Base-by-base conservation (phyloP, 2,888 invertebrate genomes). In the Dasypogon diadema region DNA sequence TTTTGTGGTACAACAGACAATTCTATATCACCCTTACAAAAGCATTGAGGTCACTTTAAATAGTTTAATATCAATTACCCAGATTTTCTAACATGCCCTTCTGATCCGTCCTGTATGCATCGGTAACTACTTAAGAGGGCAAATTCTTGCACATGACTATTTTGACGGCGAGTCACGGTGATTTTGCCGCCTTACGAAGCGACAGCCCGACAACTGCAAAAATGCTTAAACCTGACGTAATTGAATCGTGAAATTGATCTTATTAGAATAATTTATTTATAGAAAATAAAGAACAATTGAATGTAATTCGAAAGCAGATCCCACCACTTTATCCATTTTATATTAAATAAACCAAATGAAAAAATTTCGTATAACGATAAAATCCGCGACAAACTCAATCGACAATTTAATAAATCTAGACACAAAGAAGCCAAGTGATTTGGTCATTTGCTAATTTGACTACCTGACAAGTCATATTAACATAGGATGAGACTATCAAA, bases 1-100 rank as follows among this genome's bases (percentile, higher is more conserved):
- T 77, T 77, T 77, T 76, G 77, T 77, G 75, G 76, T 77, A 77
- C 75, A 75, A 60, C 74, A 30, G 74, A 75, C 74, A 76, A 77
- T 74, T 74, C 46, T 21, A 70, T 54, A 34, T 70, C 75, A 70
- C 70, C 51, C 51, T 70, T 70, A 54, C 54, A 54, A 51, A 51
- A 51, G n/a, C 12, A 26, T n/a, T 26, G 30, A 56, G 54, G 10
- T 24, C 30, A 54, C 30, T n/a, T 51, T 54, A 18, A 54, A 34
- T 30, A 54, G n/a, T 70, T 70, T 68, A 48, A 68, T 42, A 46
- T 48, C 70, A 70, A 70, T 70, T 70, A 54, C 51, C 34, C 34
- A 18, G 65, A 6, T 16, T 21, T 24, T 65, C 21, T 65, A 14
- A 22, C 4, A 21, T 16, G 22, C 37, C 65, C 65, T 46, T 34